Evolutionary conservation across 2,113 vertebrate species (phyloP).

Genomic region (human (Homo sapiens)): DNA sequence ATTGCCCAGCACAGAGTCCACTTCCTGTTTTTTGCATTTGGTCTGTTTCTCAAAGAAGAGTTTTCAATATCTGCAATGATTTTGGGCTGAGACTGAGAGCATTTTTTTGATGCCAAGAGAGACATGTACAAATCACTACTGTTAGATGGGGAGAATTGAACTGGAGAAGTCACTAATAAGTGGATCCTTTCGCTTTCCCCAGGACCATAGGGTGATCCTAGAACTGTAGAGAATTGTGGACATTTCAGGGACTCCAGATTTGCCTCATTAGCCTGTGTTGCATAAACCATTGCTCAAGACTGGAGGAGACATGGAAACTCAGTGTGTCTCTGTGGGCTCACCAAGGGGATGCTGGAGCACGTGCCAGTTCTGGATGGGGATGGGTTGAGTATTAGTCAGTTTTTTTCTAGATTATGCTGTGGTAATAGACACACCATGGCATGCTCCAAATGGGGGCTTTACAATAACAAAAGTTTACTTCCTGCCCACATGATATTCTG

Average conservation of each 20-base stretch:
- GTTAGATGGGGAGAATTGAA: not conserved
- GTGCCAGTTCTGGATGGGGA: not conserved
- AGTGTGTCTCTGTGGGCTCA: not conserved
- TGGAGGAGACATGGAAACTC: not conserved
- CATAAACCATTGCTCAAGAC: not conserved
- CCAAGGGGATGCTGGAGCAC: not conserved
- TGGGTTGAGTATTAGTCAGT: not conserved
- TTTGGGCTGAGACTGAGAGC: not conserved
- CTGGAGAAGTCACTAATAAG: too few relatives aligned
- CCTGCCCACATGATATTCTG: not conserved
- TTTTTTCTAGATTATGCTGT: slow-evolving; percentile 8
- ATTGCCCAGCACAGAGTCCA: not conserved
- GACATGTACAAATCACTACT: not conserved
- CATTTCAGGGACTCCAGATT: not conserved
- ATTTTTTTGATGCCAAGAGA: not conserved
- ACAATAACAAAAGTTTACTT: slow-evolving; percentile 36
- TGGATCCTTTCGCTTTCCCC: not conserved
- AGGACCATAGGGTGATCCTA: not conserved
- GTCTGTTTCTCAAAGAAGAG: not conserved
- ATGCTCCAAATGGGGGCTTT: slow-evolving; percentile 5
- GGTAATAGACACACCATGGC: slow-evolving; percentile 15
- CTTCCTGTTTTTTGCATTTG: not conserved
- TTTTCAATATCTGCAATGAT: not conserved
- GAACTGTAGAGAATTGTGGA: not conserved
- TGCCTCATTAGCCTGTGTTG: not conserved